Base-by-base conservation (phyloP, 2,888 invertebrate species). In the Laspeyria flexula region DNA sequence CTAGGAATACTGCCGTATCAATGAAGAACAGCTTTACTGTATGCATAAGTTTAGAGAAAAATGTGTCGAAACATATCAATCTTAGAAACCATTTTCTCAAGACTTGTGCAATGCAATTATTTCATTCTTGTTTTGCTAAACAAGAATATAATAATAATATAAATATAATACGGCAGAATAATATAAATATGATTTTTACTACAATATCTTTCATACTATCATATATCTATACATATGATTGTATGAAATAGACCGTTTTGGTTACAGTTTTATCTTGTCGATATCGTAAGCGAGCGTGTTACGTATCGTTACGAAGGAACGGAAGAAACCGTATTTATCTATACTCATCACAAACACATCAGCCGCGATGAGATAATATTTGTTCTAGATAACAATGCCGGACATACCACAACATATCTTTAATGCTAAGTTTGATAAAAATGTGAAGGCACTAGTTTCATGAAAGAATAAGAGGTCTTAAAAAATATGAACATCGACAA, bases 301-400 rank as follows among this genome's bases (percentile, higher is more conserved):
- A 41, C 37, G 34, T 43, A 37, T 31, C 11, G 33, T 37, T 5
- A 41, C 13, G 27, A 46, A 49, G 38, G 38, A 65, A 69, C 75
- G 82, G 81, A 84, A 80, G 79, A 70, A 63, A 61, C 64, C 40
- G 29, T 31, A 63, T 56, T 79, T 83, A 88, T 84, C 86, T 77
- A 56, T 63, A 64, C 70, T 50, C 64, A 78, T 81, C 74, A 76
- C 72, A 78, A 79, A 79, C 74, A 77, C 73, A 83, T 83, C 75
- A 77, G 63, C 70, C 53, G 55, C 68, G 71, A 73, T 82, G 81
- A 83, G 79, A 84, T 83, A 85, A 85, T 82, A 76, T 79, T 80
- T 77, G 71, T 65, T 65, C 75, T 75, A 83, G 84, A 86, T 85
- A 85, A 83, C 68, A 63, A 51, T 57, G 56, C 54, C 49, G 51